Percentiles rank a stretch among this genome's conserved stretches.
phyloP scores from a whole-genome alignment of 2,113 vertebrate genomes.

The Silurus glanis region DNA sequence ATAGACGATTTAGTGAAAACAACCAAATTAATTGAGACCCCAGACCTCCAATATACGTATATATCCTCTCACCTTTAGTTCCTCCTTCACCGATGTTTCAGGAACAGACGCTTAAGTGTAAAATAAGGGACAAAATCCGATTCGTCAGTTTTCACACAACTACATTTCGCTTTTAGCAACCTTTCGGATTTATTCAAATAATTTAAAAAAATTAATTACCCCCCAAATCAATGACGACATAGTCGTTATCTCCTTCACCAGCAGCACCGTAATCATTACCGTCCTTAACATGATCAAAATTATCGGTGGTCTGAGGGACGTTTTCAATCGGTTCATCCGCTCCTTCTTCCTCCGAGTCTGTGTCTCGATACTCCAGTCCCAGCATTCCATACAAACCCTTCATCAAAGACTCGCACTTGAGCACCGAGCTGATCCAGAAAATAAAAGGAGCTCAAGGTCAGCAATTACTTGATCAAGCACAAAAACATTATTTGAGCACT shows the following conservation, averaged over 20 bases:
- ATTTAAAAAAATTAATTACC: constrained; percentile 20
- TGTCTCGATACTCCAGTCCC: constrained; percentile 64
- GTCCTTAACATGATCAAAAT: neutral
- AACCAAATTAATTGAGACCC: neutral
- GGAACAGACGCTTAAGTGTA: neutral
- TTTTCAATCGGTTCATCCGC: neutral
- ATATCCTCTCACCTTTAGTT: constrained; percentile 36
- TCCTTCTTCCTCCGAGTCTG: constrained; percentile 58
- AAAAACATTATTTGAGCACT: neutral
- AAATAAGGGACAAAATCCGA: neutral
- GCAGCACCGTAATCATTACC: neutral
- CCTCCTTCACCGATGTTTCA: constrained; percentile 14
- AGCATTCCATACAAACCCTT: constrained; percentile 63
- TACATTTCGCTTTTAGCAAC: neutral
- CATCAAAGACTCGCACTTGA: constrained; percentile 60
- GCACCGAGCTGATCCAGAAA: constrained; percentile 59
- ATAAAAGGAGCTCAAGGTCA: neutral
- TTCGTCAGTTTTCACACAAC: neutral
- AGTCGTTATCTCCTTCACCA: constrained; percentile 28
- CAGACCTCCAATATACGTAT: neutral
- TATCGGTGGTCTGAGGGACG: neutral
- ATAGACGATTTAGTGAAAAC: neutral
- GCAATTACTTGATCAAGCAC: neutral
- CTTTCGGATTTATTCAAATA: no score
- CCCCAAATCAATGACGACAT: constrained; percentile 39